Percentiles rank a stretch among this genome's conserved stretches.
phyloP scores from a whole-genome alignment of 2,113 vertebrate genomes.

The Antigone vipio region DNA sequence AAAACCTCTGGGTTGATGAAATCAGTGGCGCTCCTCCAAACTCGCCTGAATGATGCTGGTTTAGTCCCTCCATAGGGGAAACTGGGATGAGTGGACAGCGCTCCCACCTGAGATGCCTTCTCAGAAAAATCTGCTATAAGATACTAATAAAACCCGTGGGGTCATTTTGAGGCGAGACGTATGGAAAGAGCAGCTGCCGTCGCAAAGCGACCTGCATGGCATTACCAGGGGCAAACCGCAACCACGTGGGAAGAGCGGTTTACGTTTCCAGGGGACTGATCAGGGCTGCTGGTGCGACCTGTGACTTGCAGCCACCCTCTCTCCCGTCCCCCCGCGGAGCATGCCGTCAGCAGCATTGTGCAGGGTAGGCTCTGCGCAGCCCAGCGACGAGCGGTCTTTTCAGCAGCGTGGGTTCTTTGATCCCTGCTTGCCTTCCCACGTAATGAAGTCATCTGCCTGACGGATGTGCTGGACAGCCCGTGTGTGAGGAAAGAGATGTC shows the following conservation, averaged over 20 bases:
- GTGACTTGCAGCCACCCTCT: not conserved
- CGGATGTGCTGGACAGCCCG: not conserved
- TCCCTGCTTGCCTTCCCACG: not conserved
- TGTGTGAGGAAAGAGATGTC: not conserved
- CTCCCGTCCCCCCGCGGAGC: rapidly evolving
- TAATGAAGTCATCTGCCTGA: constrained; percentile 3
- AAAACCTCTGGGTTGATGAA: not conserved
- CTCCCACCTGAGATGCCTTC: not conserved
- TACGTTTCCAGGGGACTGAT: not conserved
- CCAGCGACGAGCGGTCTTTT: not conserved
- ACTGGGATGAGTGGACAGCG: not conserved
- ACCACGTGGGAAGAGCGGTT: rapidly evolving
- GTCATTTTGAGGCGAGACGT: rapidly evolving
- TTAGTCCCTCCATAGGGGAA: not conserved
- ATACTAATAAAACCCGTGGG: not conserved
- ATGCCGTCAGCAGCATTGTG: rapidly evolving
- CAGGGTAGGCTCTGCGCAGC: not conserved
- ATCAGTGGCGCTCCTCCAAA: not conserved
- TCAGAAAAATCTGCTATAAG: not conserved
- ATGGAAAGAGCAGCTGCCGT: not conserved
- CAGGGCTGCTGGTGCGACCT: not conserved
- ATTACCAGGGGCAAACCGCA: rapidly evolving
- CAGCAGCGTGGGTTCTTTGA: not conserved
- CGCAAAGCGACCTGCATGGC: rapidly evolving
- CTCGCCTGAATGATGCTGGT: not conserved